Base-by-base conservation (phyloP, 2,888 invertebrate species). In the Rhamnusium bicolor region DNA sequence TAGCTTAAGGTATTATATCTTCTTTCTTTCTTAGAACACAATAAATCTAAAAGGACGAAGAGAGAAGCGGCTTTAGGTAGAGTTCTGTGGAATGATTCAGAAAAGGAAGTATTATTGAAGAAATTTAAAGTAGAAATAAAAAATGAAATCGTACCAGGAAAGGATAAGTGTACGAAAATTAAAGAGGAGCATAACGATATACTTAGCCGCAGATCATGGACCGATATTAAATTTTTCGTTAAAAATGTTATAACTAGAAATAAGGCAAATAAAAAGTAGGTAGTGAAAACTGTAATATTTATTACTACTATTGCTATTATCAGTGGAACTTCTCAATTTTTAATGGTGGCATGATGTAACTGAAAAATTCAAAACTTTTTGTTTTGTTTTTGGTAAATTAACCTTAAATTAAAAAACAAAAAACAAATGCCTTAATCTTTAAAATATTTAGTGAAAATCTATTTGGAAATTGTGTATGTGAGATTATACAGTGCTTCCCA, bases 1-100 rank as follows among this genome's bases (percentile, higher is more conserved):
- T 56, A 56, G 19, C 56, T 29, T 24, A 56, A 6, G 29, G 8
- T 18, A 56, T 27, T 32, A 21, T 53, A 32, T n/a, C 32, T 56
- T 67, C 53, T 67, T 56, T 54, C 19, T 53, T 56, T 63, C 69
- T 60, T 73, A 73, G 73, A 29, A 56, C 14, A 56, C 29, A 56
- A n/a, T 56, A 56, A 56, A 56, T 5, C 56, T 24, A 56, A 56
- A 18, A 56, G 19, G 19, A 56, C 56, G 56, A 56, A 56, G 56
- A 56, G 47, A 47, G 56, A 56, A 56, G 24, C 56, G 56, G 56
- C 56, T 56, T 56, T 56, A 56, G 19, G 53, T 24, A 40, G 70
- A 73, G 69, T 73, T 73, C 61, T 65, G 66, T 70, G 73, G 51
- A 7, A 51, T 73, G 24, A 67, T 73, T 61, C 73, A 66, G 60